phyloP scores from a whole-genome alignment of 2,113 vertebrate species.

The Ictidomys tridecemlineatus region DNA sequence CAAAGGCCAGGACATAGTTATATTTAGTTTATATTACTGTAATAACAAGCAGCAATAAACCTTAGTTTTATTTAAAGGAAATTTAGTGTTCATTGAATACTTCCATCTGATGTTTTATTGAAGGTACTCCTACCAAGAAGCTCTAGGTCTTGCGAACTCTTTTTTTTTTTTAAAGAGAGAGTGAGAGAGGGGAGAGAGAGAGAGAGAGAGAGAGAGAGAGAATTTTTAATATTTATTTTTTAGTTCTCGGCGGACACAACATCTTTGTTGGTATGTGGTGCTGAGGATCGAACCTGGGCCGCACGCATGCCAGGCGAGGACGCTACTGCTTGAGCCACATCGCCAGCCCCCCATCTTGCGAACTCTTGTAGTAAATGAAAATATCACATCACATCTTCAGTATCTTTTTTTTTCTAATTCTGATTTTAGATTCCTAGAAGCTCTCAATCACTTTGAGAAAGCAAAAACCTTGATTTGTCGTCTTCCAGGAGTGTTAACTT shows the following conservation, averaged over 20 bases:
- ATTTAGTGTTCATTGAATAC: neutral
- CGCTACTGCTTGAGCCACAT: too few relatives aligned
- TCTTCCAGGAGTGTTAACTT: constrained; percentile 93
- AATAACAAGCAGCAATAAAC: neutral
- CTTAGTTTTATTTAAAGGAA: neutral
- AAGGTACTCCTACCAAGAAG: neutral
- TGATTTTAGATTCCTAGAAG: constrained; percentile 90
- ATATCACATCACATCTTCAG: neutral
- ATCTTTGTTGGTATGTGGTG: too few relatives aligned
- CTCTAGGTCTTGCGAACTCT: neutral
- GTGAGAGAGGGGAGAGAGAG: too few relatives aligned
- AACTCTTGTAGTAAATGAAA: neutral
- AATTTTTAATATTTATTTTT: too few relatives aligned
- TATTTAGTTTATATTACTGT: constrained; percentile 23
- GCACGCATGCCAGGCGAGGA: too few relatives aligned
- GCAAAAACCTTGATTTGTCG: constrained; percentile 92
- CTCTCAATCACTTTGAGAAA: constrained; percentile 91
- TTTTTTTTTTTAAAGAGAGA: too few relatives aligned
- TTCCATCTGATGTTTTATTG: neutral
- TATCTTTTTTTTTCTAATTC: constrained; percentile 19
- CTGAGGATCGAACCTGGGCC: too few relatives aligned
- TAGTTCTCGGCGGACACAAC: too few relatives aligned
- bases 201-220: too few relatives aligned
- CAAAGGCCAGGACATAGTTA: neutral
- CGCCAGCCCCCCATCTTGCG: too few relatives aligned